These are phyloP conservation scores for Tetramorium simillimum DNA, from an alignment of 1,140 invertebrate species.

Conservation along the genomic window DNA sequence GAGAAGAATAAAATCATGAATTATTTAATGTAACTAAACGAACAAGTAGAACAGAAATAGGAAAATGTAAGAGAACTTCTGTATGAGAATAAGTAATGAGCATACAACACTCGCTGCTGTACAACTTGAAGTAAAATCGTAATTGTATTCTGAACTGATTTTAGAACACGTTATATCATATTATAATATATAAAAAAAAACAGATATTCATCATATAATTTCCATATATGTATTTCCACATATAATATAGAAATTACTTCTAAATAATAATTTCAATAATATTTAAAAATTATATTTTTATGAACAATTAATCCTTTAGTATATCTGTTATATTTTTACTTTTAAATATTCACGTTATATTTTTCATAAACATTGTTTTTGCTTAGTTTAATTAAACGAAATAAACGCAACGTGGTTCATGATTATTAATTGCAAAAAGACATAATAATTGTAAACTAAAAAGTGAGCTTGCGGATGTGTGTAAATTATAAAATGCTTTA, in stretches of 20 bases:
- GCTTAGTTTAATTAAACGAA: background rate
- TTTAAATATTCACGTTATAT: background rate
- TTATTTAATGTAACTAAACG: background rate
- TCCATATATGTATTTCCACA: too few relatives aligned
- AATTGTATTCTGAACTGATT: background rate
- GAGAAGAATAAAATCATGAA: background rate
- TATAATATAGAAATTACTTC: too few relatives aligned
- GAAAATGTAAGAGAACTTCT: background rate
- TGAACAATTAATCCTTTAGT: too few relatives aligned
- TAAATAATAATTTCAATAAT: too few relatives aligned
- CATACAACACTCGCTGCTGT: background rate
- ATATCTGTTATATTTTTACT: too few relatives aligned
- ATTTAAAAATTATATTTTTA: too few relatives aligned
- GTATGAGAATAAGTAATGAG: background rate
- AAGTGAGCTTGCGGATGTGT: background rate
- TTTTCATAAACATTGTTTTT: background rate
- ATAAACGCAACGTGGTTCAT: background rate
- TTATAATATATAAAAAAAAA: background rate
- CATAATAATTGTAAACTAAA: background rate
- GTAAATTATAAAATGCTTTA: background rate
- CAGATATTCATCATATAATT: too few relatives aligned
- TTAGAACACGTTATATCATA: background rate
- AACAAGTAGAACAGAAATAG: background rate
- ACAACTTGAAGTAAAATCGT: slow-evolving; percentile 3
- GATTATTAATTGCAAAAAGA: background rate